Base-by-base conservation (phyloP, 2,888 invertebrate genomes). In the Acronicta psi region DNA sequence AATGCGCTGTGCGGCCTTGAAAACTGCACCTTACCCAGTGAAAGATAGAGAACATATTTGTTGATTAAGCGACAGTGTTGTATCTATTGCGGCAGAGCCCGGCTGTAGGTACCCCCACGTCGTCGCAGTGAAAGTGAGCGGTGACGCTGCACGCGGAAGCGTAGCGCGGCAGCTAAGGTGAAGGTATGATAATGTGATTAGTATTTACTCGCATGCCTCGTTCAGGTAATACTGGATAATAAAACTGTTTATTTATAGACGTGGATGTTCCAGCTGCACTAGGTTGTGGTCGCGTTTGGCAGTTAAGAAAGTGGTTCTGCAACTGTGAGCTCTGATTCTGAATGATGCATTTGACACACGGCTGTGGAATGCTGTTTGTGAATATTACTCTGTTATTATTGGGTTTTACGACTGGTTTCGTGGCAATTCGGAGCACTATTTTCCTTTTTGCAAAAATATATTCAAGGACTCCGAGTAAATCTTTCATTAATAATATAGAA, bases 121-220 rank as follows among this genome's bases (percentile, higher is more conserved):
- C 73, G 71, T 59, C 72, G 64, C 59, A 92, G 92, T 91, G 92
- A 93, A 93, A 92, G 92, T 91, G 90, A 90, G 85, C 67, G 87
- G 84, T 86, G 88, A 87, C 88, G 87, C 77, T 79, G 78, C 79
- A 90, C 81, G 83, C 89, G 91, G 92, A 92, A 92, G 87, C 87
- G 85, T 85, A 85, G 73, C 80, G 82, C 86, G 77, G 89, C 85
- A 86, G 88, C 87, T 81, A 79, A 83, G 84, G 86, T 86, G 86
- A 85, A 87, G 86, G 84, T 82, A 86, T 86, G 80, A 84, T 83
- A 83, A 84, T 86, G 83, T 83, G 83, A 84, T 85, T 81, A 85
- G 81, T 85, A 81, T 85, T 83, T 79, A 79, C 81, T 80, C 67
- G 81, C 73, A 77, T 77, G 79, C 73, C 69, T 73, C 74, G 73